Evolutionary conservation across 2,888 invertebrate genomes (phyloP), one percentile per base, ranked within the genome.

Genomic region (Drosophila anceps): DNA sequence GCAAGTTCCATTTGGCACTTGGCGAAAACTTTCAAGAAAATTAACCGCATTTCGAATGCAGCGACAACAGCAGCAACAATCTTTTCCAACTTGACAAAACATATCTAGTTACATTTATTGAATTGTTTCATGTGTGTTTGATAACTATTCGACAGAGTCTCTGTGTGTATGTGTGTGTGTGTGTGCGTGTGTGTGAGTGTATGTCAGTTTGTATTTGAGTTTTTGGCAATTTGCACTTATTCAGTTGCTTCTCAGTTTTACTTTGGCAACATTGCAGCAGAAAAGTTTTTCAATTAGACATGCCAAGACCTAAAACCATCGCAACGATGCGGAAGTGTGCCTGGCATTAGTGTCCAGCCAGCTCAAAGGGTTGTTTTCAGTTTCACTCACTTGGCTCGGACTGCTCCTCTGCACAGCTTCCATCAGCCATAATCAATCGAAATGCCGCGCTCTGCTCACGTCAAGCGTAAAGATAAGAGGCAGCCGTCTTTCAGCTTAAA

Each of bases 241-340:
- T 46, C 71, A 72, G 64, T 63, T 74, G 53, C 63, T 63, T 63
- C 61, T 63, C 61, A 58, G 61, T 65, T 73, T 69, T 68, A 72
- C 68, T 55, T 70, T 70, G 61, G 60, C 58, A 73, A 61, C 67
- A 69, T 69, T 73, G 66, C 69, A 67, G 58, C 58, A 61, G 24
- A 54, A 81, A 85, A 85, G 82, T 85, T 85, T 84, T 89, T 81
- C 89, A 85, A 85, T 85, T 89, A 85, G 74, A 83, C 54, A 78
- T 82, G 73, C 82, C 82, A 80, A 53, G 57, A 46, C 54, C 37
- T 58, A 43, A 67, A 73, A 59, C 44, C 50, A 43, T 39, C 63
- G 48, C 53, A 48, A 57, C 33, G 67, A 64, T 60, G 66, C 60
- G 82, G 76, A 82, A 82, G 69, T 62, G 58, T 29, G 51, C 48